Conservation (phyloP, 2,888 invertebrate species). For the Gymnoscelis rufifasciata region DNA sequence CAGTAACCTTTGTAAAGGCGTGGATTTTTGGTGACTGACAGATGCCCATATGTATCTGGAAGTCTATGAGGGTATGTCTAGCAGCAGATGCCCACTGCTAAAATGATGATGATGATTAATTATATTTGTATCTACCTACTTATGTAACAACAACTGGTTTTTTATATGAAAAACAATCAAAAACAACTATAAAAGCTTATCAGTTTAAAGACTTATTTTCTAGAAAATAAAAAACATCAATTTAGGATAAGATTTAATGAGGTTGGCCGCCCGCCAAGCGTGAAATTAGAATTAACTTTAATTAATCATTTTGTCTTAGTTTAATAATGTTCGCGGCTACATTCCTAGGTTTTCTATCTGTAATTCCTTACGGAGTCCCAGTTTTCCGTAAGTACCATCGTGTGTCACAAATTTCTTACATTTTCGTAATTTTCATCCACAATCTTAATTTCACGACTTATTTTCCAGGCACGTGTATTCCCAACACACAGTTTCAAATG, state of each 20-base stretch:
- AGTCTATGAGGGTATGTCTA: too few species aligned
- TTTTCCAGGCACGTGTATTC: constrained; percentile 55
- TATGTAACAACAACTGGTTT: too few species aligned
- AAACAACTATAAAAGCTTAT: constrained; percentile 1
- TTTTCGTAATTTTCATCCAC: not conserved
- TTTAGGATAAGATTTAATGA: constrained; percentile 34
- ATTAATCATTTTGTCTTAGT: constrained; percentile 30
- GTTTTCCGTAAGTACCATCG: constrained; percentile 46
- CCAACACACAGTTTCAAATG: constrained; percentile 52
- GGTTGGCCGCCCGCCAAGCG: constrained; percentile 28
- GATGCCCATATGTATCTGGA: too few species aligned
- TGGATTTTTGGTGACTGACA: too few species aligned
- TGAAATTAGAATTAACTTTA: constrained; percentile 35
- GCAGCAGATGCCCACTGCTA: too few species aligned
- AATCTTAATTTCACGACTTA: constrained; percentile 5
- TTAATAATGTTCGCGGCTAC: constrained; percentile 48
- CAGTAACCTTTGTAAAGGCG: too few species aligned
- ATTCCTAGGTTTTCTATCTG: constrained; percentile 45
- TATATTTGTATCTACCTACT: not conserved
- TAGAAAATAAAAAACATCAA: constrained; percentile 16
- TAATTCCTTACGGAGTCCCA: constrained; percentile 33
- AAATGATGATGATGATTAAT: too few species aligned
- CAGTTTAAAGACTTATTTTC: constrained; percentile 1
- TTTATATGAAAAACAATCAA: too few species aligned
- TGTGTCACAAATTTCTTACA: not conserved